Evolutionary conservation across 2,888 invertebrate species (phyloP).

Genomic region (Prenolepis imparis): DNA sequence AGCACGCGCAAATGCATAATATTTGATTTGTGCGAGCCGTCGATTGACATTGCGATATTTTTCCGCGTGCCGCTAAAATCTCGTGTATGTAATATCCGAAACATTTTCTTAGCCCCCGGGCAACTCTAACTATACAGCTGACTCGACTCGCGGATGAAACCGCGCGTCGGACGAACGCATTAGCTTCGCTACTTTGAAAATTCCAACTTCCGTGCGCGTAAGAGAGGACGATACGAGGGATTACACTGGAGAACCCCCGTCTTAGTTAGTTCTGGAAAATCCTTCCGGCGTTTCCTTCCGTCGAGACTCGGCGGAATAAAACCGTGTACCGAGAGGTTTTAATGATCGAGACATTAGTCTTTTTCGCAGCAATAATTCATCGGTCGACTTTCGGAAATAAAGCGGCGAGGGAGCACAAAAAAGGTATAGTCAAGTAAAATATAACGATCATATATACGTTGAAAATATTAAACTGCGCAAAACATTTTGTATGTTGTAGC

Average conservation of each 20-base stretch:
- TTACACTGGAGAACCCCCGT: constrained; percentile 36
- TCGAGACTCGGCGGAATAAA: not conserved
- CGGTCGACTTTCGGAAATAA: not conserved
- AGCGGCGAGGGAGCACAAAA: not conserved
- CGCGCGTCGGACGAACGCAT: constrained; percentile 40
- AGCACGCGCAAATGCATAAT: not conserved
- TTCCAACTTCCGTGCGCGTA: constrained; percentile 37
- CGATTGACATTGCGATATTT: constrained; percentile 26
- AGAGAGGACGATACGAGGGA: constrained; percentile 38
- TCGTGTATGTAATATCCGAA: constrained; percentile 14
- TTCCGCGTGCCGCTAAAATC: constrained; percentile 17
- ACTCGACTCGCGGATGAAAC: constrained; percentile 40
- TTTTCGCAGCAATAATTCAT: constrained; percentile 7
- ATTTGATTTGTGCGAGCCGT: not conserved
- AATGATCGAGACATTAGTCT: not conserved
- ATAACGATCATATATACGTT: not conserved
- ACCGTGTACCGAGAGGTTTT: constrained; percentile 10
- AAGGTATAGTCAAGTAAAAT: not conserved
- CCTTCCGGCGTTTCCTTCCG: constrained; percentile 44
- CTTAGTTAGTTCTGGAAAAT: constrained; percentile 28
- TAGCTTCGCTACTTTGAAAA: constrained; percentile 46
- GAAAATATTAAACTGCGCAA: constrained; percentile 19
- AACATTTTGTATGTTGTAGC: not conserved
- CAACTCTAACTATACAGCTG: not conserved
- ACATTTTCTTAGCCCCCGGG: constrained; percentile 42